Percentiles rank a stretch among this genome's conserved stretches.
These are phyloP conservation scores for Chionis minor DNA, from an alignment of 2,113 vertebrate species.

Conservation along the genomic window DNA sequence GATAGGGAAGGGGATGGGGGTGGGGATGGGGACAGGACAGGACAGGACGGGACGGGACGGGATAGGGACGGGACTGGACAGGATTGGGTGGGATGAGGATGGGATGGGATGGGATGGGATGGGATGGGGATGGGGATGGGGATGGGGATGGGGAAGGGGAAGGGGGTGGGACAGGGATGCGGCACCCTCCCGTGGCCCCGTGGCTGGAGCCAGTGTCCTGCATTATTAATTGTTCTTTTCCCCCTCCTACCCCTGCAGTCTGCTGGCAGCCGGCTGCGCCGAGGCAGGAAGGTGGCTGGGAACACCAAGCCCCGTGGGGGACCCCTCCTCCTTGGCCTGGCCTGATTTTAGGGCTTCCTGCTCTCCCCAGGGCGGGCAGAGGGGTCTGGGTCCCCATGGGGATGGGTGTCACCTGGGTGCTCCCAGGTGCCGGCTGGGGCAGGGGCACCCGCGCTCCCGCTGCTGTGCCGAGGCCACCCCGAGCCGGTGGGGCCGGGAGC, in stretches of 20 bases:
- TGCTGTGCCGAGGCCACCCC: rapidly evolving
- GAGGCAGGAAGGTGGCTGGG: rapidly evolving
- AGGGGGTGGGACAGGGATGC: not conserved
- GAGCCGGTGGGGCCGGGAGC: rapidly evolving
- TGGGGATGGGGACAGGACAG: not conserved
- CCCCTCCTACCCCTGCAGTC: not conserved
- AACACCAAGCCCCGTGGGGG: rapidly evolving
- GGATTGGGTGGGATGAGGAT: no score
- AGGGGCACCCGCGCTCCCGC: rapidly evolving
- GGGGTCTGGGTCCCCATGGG: not conserved
- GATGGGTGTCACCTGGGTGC: no score
- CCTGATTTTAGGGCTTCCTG: not conserved
- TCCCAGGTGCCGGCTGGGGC: rapidly evolving
- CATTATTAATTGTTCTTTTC: not conserved
- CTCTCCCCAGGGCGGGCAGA: not conserved
- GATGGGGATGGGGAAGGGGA: not conserved
- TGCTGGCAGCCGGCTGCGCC: rapidly evolving
- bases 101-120: not conserved
- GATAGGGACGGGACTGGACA: not conserved
- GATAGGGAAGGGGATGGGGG: no score
- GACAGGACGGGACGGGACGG: no score
- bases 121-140: no score
- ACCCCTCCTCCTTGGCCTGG: rapidly evolving
- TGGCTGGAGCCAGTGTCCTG: not conserved
- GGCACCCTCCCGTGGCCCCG: rapidly evolving